Conservation (phyloP, 2,888 invertebrate species). For the Chrysomela aeneicollis region DNA sequence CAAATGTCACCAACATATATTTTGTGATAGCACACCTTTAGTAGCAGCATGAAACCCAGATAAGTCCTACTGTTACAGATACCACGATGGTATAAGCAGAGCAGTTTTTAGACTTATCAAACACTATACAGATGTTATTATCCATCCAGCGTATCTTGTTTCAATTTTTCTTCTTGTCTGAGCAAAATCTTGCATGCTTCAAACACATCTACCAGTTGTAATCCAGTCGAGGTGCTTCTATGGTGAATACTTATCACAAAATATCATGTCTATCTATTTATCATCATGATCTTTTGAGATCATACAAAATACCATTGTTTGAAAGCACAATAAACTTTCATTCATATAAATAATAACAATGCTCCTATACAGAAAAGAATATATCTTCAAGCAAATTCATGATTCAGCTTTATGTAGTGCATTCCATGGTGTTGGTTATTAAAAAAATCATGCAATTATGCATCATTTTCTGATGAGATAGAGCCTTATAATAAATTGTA, state of each 20-base stretch:
- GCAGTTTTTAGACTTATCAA: conserved; percentile 28
- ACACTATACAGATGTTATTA: background rate
- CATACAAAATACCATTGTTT: conserved; percentile 3
- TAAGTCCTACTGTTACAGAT: conserved; percentile 28
- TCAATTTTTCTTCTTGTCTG: conserved; percentile 11
- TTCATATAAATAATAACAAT: background rate
- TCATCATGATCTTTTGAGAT: background rate
- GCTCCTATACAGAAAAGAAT: background rate
- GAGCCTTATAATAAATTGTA: too few species aligned
- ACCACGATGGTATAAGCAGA: conserved; percentile 24
- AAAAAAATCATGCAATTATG: background rate
- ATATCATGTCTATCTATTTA: conserved; percentile 4
- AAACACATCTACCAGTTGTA: conserved; percentile 12
- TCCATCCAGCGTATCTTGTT: background rate
- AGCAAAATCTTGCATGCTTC: conserved; percentile 39
- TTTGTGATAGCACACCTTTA: conserved; percentile 18
- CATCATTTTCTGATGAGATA: too few species aligned
- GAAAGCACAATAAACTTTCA: background rate
- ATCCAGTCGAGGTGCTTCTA: background rate
- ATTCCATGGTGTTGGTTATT: background rate
- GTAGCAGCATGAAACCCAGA: conserved; percentile 4
- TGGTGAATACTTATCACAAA: conserved; percentile 14
- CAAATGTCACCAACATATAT: background rate
- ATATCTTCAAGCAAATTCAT: background rate
- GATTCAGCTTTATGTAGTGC: background rate